Conservation (phyloP, 2,797 vertebrate species). For the Orientallactaga sibirica region DNA sequence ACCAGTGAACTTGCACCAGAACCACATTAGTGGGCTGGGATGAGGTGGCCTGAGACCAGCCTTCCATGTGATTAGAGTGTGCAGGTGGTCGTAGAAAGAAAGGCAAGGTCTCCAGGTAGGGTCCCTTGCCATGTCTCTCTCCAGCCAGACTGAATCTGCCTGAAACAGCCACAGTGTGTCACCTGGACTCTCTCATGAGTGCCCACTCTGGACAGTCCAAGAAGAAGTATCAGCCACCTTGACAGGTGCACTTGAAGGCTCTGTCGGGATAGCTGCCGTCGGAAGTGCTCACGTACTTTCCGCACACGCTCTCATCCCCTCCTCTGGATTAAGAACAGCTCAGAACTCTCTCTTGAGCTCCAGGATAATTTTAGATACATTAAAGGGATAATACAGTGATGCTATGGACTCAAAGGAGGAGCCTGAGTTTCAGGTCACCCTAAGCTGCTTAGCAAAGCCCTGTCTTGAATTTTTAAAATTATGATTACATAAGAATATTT, state of each 20-base stretch:
- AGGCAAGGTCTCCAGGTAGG: accelerated
- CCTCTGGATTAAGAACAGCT: background rate
- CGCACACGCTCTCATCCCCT: accelerated
- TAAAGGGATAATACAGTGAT: background rate
- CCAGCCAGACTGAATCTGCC: background rate
- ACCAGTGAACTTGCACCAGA: too few relatives aligned
- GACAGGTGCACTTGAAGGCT: background rate
- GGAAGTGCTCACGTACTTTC: too few relatives aligned
- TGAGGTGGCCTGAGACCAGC: background rate
- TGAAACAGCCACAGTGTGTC: too few relatives aligned
- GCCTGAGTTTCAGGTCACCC: background rate
- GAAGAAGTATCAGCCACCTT: background rate
- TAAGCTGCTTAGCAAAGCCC: background rate
- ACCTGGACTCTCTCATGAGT: background rate
- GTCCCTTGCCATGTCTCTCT: too few relatives aligned
- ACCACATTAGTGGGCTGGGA: background rate
- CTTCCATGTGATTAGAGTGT: too few relatives aligned
- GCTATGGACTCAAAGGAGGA: background rate
- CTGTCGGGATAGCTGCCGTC: background rate
- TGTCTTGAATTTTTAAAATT: background rate
- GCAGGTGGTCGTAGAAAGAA: accelerated
- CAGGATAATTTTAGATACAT: background rate
- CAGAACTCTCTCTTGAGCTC: background rate
- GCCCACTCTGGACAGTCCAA: background rate
- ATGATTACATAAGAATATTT: background rate